These are phyloP conservation scores for Rhagologus leucostigma DNA, from an alignment of 2,113 vertebrate species.

Conservation along the genomic window DNA sequence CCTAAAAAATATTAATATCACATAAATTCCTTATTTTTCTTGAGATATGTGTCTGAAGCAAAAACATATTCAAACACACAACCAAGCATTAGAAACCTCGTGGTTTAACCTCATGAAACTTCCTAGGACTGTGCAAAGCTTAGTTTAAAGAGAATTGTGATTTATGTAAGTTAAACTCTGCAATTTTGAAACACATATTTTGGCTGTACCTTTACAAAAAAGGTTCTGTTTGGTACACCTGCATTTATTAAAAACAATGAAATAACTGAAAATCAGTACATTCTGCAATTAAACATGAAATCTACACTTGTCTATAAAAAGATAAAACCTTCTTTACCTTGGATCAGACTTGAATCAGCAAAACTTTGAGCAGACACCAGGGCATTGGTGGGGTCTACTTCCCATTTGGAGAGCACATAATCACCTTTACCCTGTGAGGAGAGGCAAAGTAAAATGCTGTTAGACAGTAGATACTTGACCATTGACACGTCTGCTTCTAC, in stretches of 20 bases:
- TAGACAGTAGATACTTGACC: neutral
- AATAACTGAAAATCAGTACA: neutral
- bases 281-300: neutral
- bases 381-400: slow-evolving; percentile 63
- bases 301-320: neutral
- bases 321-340: slow-evolving; percentile 71
- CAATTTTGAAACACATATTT: neutral
- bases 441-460: neutral
- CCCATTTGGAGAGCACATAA: slow-evolving; percentile 83
- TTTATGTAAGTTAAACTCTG: neutral
- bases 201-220: neutral
- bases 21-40: neutral
- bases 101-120: neutral
- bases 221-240: neutral
- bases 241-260: neutral
- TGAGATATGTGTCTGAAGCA: neutral
- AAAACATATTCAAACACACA: neutral
- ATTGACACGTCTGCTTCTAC: neutral
- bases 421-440: slow-evolving; percentile 78
- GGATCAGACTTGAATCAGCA: slow-evolving; percentile 77
- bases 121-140: neutral
- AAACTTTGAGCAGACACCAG: slow-evolving; percentile 70
- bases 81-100: neutral
- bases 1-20: slow-evolving; percentile 64
- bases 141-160: neutral